phyloP scores from a whole-genome alignment of 1,140 invertebrate genomes.

The Euura lappo region DNA sequence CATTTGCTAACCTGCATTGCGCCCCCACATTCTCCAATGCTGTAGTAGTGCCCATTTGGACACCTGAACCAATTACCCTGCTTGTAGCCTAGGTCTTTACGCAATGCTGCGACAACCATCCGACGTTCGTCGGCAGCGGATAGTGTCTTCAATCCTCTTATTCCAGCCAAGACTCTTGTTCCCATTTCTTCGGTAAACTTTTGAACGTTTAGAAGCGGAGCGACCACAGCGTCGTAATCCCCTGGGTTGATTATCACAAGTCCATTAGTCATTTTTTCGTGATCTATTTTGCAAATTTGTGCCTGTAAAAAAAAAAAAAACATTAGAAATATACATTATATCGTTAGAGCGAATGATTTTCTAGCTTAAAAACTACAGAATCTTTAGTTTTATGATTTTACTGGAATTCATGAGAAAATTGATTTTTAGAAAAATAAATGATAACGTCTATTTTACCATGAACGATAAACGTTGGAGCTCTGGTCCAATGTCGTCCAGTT shows the following conservation, averaged over 20 bases:
- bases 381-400: too few relatives aligned
- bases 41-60: constrained; percentile 76
- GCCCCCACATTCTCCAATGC: constrained; percentile 75
- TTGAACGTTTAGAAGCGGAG: not conserved
- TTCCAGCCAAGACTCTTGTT: not conserved
- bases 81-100: constrained; percentile 42
- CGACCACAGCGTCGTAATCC: not conserved
- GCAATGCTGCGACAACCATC: constrained; percentile 59
- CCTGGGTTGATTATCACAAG: not conserved
- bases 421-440: too few relatives aligned
- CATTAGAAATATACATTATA: not conserved
- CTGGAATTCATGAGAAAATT: too few relatives aligned
- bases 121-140: not conserved
- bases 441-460: too few relatives aligned
- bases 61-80: constrained; percentile 79
- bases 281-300: not conserved
- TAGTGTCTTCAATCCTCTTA: not conserved
- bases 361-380: too few relatives aligned
- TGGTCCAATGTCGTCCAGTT: not conserved
- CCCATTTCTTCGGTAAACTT: not conserved
- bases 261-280: not conserved
- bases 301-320: not conserved
- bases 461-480: not conserved
- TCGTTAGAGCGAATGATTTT: not conserved
- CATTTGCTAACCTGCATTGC: constrained; percentile 62